Percentiles rank a stretch among this genome's conserved stretches.
phyloP scores from a whole-genome alignment of 1,140 invertebrate species.

The Sarcophaga bullata region DNA sequence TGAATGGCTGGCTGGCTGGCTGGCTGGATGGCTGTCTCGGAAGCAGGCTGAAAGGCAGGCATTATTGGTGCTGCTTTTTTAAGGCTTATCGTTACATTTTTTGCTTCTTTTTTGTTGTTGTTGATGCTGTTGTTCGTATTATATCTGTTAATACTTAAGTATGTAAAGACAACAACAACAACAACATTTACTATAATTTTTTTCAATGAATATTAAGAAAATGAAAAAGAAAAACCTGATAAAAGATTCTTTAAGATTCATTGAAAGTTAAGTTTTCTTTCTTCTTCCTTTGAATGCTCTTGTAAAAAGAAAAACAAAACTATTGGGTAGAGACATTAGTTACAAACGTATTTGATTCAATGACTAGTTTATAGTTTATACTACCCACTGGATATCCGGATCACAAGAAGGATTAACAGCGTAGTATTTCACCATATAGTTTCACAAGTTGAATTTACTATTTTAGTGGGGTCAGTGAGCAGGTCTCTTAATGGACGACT shows the following conservation, averaged over 20 bases:
- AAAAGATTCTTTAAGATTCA: slow-evolving; percentile 1
- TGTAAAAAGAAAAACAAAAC: too few relatives aligned
- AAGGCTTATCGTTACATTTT: slow-evolving; percentile 3
- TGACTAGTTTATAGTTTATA: too few relatives aligned
- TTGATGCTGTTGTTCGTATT: neutral
- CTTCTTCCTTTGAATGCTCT: neutral
- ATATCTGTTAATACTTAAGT: neutral
- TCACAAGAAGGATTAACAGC: too few relatives aligned
- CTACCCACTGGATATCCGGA: too few relatives aligned
- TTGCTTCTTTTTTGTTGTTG: neutral
- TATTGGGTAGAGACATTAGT: too few relatives aligned
- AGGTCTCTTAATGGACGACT: too few relatives aligned
- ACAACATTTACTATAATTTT: neutral
- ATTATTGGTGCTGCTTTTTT: neutral
- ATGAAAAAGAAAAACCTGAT: neutral
- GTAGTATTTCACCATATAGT: too few relatives aligned
- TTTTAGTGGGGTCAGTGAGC: too few relatives aligned
- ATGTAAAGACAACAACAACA: neutral
- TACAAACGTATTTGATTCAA: too few relatives aligned
- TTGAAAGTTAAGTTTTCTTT: slow-evolving; percentile 18
- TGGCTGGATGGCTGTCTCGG: neutral
- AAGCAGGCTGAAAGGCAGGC: neutral
- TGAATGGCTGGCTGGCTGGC: neutral
- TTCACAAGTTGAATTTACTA: too few relatives aligned
- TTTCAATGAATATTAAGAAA: neutral